Base-by-base conservation (phyloP, 2,113 vertebrate genomes). In the Sterrhoptilus dennistouni region DNA sequence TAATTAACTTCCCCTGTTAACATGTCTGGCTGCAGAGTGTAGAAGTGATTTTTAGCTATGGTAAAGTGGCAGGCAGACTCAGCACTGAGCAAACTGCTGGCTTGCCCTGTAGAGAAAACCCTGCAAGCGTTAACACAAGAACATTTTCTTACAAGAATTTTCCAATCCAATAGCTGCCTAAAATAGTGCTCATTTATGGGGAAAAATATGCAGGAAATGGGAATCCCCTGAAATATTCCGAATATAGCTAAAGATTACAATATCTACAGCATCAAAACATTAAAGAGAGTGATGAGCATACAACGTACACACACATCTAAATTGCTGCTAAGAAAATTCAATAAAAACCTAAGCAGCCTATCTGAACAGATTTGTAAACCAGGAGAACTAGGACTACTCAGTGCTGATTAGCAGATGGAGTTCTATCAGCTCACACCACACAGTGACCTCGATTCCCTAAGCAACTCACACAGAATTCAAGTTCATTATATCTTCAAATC, bases 381-480 rank as follows among this genome's bases (percentile, higher is more conserved):
- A 47, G 28, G 81, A 68, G 45, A 91, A 81, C 56, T 36, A 80
- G 29, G 68, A 66, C 66, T 86, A 60, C 13, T 76, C 86, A 64
- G 68, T 64, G 47, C 60, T 64, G 74, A 89, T 80, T 44, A 89
- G 79, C 71, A 94, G 83, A 83, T 66, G 8, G 5, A 81, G 44
- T 59, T 38, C 93, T 53, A 77, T 78, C 90, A 89, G 88, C 31
- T 82, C 88, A 83, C 66, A 90, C 56, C 75, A 69, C 76, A 72
- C 44, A n/a, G 31, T 45, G 88, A 94, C 84, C 90, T 90, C 0
- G 1, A 86, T 52, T 93, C 72, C 60, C 79, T 56, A 70, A 83
- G 77, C 35, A 91, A 93, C 75, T 59, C 64, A 61, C 18, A 49
- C 28, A 71, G 72, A 93, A 94, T 54, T 77, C 25, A 52, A 81